Conservation (phyloP, 2,888 invertebrate species). For the Nycteola revayana region DNA sequence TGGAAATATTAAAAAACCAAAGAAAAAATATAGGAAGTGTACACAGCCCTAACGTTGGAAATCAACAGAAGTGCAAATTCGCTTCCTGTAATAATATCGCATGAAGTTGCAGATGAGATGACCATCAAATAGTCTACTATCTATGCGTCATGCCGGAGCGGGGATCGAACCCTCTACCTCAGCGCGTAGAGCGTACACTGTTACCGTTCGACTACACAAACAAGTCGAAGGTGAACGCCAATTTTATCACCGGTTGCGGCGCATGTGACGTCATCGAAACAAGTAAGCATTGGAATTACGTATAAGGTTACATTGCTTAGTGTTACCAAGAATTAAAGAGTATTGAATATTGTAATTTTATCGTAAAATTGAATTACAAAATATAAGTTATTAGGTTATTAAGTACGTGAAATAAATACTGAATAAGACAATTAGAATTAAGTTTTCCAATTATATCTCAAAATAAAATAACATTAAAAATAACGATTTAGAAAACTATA, state of each 20-base stretch:
- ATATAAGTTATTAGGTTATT: too few species aligned
- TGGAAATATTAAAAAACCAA: too few species aligned
- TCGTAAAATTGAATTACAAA: too few species aligned
- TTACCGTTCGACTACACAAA: constrained; percentile 16
- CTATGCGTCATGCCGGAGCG: constrained; percentile 58
- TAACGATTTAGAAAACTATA: too few species aligned
- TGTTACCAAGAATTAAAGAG: too few species aligned
- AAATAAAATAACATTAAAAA: too few species aligned
- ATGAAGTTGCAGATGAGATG: constrained; percentile 64
- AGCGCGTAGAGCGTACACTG: constrained; percentile 8
- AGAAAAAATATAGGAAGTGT: constrained; percentile 63
- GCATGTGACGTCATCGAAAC: constrained; percentile 26
- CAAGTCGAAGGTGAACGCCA: constrained; percentile 9
- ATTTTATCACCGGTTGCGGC: constrained; percentile 15
- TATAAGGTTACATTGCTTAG: too few species aligned
- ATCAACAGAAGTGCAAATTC: constrained; percentile 49
- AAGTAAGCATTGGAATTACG: too few species aligned
- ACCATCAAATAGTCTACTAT: constrained; percentile 42
- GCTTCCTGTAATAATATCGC: constrained; percentile 48
- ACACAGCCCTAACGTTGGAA: constrained; percentile 53
- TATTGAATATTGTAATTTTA: too few species aligned
- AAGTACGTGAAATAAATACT: too few species aligned
- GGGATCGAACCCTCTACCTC: constrained; percentile 35
- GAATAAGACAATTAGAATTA: too few species aligned
- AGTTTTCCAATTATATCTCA: too few species aligned